Base-by-base conservation (phyloP, 2,797 vertebrate genomes). In the Darevskia mixta region DNA sequence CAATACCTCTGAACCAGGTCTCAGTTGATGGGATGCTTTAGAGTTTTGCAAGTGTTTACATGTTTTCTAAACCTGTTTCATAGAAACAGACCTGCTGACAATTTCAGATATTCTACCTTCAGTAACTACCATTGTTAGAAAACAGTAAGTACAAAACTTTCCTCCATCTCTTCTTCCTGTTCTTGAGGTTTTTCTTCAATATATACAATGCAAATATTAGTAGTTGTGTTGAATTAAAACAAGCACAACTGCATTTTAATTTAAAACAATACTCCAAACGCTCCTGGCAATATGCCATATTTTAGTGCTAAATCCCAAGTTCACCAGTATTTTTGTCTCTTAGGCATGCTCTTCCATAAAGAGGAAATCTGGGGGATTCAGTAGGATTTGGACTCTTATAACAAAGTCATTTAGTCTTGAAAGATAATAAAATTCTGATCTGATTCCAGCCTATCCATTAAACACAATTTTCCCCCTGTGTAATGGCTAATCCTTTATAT, bases 81-180 rank as follows among this genome's bases (percentile, higher is more conserved):
- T 35, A 38, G 58, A 41, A 41, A 82, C 25, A 67, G 41, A 67
- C 13, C 43, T 5, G 27, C 38, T 72, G 4, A 23, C 55, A 72
- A 49, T 23, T 72, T 45, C 71, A 89, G 69, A 77, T 27, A 18
- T 4, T 35, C 67, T 49, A 78, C 45, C 35, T 67, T 13, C 18
- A 49, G 35, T 78, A 69, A 78, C 17, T 2, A 9, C 15, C 13
- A 35, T 8, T 0, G 0, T 3, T 1, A 0, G 5, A 27, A 76
- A 81, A 71, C n/a, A 49, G 0, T 3, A 55, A 1, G 0, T 27
- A 3, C 9, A 89, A 86, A 49, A 0, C 0, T 58, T 49, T 27
- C 23, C 38, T 23, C 64, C 25, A 32, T 71, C 55, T 43, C 8
- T 61, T 64, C 35, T 61, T 38, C 76, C 43, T 79, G 61, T 29